A percentile compares a stretch with the other conserved stretches of the same genome.
Evolutionary conservation across 1,140 invertebrate species (phyloP).

Genomic region (Trigoniulus corallinus): DNA sequence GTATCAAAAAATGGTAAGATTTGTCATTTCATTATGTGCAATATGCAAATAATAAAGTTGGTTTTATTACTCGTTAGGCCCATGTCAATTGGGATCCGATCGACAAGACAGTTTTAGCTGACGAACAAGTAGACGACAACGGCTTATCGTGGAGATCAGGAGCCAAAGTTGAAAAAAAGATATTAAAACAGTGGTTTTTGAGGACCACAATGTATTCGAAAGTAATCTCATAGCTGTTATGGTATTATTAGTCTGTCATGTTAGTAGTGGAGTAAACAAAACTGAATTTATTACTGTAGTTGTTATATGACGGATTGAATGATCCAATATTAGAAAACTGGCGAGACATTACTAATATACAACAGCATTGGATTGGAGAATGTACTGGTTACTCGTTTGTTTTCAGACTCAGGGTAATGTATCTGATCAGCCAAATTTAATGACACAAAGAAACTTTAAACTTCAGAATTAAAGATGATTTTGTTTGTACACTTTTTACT

Average conservation of each 20-base stretch:
- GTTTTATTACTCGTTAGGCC: constrained; percentile 32
- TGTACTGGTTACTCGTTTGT: constrained; percentile 64
- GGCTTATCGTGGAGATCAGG: constrained; percentile 93
- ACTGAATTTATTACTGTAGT: constrained; percentile 18
- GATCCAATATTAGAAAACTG: constrained; percentile 37
- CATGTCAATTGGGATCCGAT: constrained; percentile 98
- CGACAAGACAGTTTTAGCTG: constrained; percentile 90
- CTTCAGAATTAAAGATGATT: background rate
- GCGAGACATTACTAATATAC: constrained; percentile 72
- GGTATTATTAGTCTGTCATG: background rate
- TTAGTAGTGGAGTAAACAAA: too few relatives aligned
- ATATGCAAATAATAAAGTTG: background rate
- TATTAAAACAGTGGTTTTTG: constrained; percentile 90
- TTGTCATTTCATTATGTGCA: constrained; percentile 6
- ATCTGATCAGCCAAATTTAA: too few relatives aligned
- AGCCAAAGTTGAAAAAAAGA: constrained; percentile 76
- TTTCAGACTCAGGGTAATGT: constrained; percentile 37
- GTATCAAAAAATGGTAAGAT: constrained; percentile 62
- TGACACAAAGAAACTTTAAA: background rate
- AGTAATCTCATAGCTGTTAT: constrained; percentile 25
- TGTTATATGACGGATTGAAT: constrained; percentile 48
- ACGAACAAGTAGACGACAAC: constrained; percentile 91
- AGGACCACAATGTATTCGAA: constrained; percentile 77
- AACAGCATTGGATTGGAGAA: constrained; percentile 90
- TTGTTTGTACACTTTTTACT: background rate